Evolutionary conservation across 2,797 vertebrate genomes (phyloP), one percentile per base, ranked within the genome.

Genomic region (Bradypus variegatus): DNA sequence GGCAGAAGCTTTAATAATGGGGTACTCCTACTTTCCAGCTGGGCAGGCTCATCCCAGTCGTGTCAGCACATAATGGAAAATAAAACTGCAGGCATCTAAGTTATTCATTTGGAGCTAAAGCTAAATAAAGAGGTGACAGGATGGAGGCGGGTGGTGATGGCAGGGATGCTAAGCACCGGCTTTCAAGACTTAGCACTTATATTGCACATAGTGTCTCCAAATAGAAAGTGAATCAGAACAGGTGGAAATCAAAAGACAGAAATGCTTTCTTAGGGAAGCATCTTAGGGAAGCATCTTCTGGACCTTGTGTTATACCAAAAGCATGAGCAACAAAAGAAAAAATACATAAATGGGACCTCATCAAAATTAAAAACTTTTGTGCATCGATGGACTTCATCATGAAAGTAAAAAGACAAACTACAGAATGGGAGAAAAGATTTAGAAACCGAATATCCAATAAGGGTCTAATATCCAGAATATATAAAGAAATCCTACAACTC

Each of bases 121-220:
- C 89, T 95, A 93, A 94, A 94, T 91, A 91, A 93, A 94, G 92
- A 81, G 58, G 78, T 69, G 85, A 58, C 62, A 65, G 64, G 36
- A 53, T 64, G 58, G 85, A 75, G 76, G 91, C 38, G 36, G 65
- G 83, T 8, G 14, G 48, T 2, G 60, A 86, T 77, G 92, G 82
- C 73, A 15, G n/a, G 76, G 31, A 94, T 92, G 38, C 87, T 70
- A 80, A 94, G 58, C 77, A 45, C 70, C 75, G 78, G 85, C 62
- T 95, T 92, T 86, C 82, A 88, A 89, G 48, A 48, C 48, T 13
- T 75, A 77, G 91, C 88, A 72, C 64, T 81, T 91, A 88, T 0
- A 48, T 41, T 65, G 36, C 23, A 11, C 15, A 72, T 41, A 33
- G 48, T 23, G 48, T 84, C 76, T 90, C 19, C 15, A 78, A 82